A percentile compares a stretch with the other conserved stretches of the same genome.
Evolutionary conservation across 37 sponge, comb jelly and placozoan species (phyloP).

Genomic region (Ephydatia muelleri): DNA sequence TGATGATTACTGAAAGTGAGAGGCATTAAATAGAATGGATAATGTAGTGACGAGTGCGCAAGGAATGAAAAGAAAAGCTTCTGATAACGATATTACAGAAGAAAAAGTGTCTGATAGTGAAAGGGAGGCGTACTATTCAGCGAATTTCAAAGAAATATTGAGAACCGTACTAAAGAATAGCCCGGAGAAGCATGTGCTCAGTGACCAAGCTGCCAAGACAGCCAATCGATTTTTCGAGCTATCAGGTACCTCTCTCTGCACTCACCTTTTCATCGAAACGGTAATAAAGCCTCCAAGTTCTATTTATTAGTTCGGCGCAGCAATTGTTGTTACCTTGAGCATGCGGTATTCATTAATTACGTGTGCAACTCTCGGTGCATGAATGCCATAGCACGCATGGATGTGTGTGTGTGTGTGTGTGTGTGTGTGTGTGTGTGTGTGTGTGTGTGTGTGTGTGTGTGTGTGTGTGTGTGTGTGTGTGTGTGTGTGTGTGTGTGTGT

Average conservation of each 20-base stretch:
- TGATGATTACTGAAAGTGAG: no score
- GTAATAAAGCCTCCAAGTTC: no score
- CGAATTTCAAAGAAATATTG: constrained; percentile 49
- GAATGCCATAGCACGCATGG: neutral
- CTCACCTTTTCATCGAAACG: no score
- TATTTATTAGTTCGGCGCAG: neutral
- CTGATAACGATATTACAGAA: no score
- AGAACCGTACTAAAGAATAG: constrained; percentile 13
- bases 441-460: neutral
- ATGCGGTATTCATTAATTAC: no score
- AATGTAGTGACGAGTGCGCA: no score
- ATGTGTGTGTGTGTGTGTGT: no score
- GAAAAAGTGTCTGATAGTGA: neutral
- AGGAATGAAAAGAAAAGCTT: no score
- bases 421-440: no score
- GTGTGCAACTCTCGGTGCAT: no score
- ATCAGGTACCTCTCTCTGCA: neutral
- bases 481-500: neutral
- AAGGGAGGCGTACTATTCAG: constrained; percentile 41
- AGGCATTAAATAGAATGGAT: no score
- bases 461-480: neutral
- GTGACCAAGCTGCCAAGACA: neutral
- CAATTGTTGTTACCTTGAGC: no score
- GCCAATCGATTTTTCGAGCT: constrained; percentile 29
- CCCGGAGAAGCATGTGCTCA: constrained; percentile 49